Evolutionary conservation across 2,888 invertebrate species (phyloP), one percentile per base, ranked within the genome.

Genomic region (Sesia apiformis): DNA sequence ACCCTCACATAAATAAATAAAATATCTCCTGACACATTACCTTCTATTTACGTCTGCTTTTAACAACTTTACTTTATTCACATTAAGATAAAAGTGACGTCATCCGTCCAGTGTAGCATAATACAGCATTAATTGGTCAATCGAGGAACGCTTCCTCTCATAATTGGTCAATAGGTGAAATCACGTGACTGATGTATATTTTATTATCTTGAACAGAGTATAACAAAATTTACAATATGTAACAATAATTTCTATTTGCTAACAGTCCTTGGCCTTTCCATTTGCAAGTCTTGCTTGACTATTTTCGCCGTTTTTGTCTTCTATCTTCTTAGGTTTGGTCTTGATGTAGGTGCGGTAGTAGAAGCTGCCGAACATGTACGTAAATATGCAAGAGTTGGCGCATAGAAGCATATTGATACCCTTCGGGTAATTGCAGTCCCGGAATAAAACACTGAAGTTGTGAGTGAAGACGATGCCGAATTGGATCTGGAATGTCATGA

Each of bases 281-380:
- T 56, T 56, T 4, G 39, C 41, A 38, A 46, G 40, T 8, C 39
- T n/a, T 4, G 63, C 55, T 67, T 81, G 78, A 4, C 69, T 77
- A 60, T 76, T 74, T 3, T 64, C 63, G 49, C 43, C 54, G 23
- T 55, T 61, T 61, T 70, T 39, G 53, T 50, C 38, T 66, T 41
- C 38, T 8, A 8, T 50, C 38, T 50, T 50, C 42, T 5, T 7
- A 50, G 39, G 7, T 38, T 50, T 42, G 6, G 8, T 66, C 55
- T 90, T 91, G 5, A 90, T 74, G 72, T 95, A 95, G 62, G 90
- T 93, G 57, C 87, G 88, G 53, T 93, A 85, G 76, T 95, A 96
- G 75, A 95, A 96, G 61, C 93, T 92, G 49, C 93, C 92, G 69
- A 96, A 96, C 85, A 96, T 92, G 68, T 95, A 95, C 3, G 95